Conservation (phyloP, 2,113 vertebrate species). For the Menidia beryllina region DNA sequence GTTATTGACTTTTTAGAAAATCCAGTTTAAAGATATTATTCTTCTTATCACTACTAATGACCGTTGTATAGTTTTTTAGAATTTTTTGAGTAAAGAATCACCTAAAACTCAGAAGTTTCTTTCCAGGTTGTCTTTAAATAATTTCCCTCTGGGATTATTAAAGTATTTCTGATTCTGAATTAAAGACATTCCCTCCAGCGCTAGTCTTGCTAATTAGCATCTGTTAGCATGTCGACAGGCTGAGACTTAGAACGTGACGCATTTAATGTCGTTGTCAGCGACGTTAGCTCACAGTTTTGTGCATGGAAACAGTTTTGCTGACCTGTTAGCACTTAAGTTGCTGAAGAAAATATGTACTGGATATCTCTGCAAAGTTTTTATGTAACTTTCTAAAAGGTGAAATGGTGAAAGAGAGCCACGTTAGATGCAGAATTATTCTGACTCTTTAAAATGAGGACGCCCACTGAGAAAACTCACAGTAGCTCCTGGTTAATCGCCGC, state of each 20-base stretch:
- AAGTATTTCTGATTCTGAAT: too few relatives aligned
- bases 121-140: too few relatives aligned
- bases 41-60: too few relatives aligned
- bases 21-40: too few relatives aligned
- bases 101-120: too few relatives aligned
- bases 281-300: not conserved
- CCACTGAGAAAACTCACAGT: not conserved
- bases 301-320: not conserved
- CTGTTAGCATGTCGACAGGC: not conserved
- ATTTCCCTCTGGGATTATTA: too few relatives aligned
- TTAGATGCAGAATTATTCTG: not conserved
- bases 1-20: too few relatives aligned
- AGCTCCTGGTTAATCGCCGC: slow-evolving; percentile 4
- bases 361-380: too few relatives aligned
- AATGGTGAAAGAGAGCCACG: not conserved
- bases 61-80: too few relatives aligned
- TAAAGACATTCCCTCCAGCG: not conserved
- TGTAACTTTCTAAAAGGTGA: not conserved
- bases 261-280: not conserved
- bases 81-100: too few relatives aligned
- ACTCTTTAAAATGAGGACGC: slow-evolving; percentile 7
- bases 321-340: not conserved
- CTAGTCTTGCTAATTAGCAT: not conserved
- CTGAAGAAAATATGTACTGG: too few relatives aligned
- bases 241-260: not conserved